Percentiles rank a stretch among this genome's conserved stretches.
Evolutionary conservation across 2,113 vertebrate species (phyloP).

Genomic region (Tinamus guttatus): DNA sequence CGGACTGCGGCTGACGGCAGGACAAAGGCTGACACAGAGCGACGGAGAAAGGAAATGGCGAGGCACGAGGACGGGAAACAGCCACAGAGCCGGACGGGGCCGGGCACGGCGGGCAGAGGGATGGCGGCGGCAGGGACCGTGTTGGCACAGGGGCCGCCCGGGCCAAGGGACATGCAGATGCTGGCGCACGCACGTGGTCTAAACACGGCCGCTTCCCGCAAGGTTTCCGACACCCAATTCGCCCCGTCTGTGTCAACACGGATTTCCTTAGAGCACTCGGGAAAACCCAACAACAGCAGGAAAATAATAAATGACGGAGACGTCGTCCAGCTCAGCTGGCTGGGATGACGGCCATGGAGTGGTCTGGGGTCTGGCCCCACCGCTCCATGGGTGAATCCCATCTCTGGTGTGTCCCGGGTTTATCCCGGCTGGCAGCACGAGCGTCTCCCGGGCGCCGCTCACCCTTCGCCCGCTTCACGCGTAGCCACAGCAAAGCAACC

Average conservation of each 20-base stretch:
- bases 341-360: background rate
- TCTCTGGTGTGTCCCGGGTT: too few species aligned
- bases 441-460: background rate
- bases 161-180: too few species aligned
- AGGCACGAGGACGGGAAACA: background rate
- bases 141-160: too few species aligned
- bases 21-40: conserved; percentile 26
- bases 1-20: background rate
- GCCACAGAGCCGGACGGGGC: background rate
- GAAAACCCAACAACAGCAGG: background rate
- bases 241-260: conserved; percentile 34
- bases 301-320: background rate
- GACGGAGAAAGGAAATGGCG: background rate
- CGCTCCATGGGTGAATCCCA: too few species aligned
- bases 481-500: background rate
- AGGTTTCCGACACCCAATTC: background rate
- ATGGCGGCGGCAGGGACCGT: too few species aligned
- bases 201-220: background rate
- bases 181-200: background rate
- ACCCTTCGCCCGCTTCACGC: rapidly evolving
- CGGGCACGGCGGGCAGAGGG: background rate
- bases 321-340: rapidly evolving
- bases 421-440: too few species aligned
- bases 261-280: background rate
- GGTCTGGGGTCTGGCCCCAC: background rate